Evolutionary conservation across 2,888 invertebrate genomes (phyloP).

Genomic region (Abrostola tripartita): DNA sequence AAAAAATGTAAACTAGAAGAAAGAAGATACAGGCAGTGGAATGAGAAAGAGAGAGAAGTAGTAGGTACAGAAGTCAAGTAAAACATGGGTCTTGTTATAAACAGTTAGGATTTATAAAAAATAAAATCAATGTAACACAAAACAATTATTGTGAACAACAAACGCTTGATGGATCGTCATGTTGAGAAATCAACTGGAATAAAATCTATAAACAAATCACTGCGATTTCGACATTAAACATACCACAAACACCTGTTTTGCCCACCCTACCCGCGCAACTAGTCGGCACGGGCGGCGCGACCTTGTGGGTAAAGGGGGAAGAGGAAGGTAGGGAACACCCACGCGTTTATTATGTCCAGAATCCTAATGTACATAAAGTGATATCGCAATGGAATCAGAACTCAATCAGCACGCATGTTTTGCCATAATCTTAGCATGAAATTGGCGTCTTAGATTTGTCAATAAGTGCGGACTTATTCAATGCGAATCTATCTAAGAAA

Average conservation of each 20-base stretch:
- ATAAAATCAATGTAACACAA: neutral
- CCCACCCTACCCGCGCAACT: constrained; percentile 37
- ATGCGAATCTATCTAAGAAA: neutral
- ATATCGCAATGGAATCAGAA: constrained; percentile 40
- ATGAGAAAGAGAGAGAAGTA: too few relatives aligned
- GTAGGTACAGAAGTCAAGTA: too few relatives aligned
- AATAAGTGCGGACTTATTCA: neutral
- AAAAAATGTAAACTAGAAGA: too few relatives aligned
- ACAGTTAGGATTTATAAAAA: too few relatives aligned
- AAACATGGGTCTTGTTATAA: too few relatives aligned
- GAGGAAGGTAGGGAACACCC: constrained; percentile 32
- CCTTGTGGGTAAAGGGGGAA: constrained; percentile 46
- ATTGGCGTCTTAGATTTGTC: too few relatives aligned
- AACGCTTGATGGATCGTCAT: neutral
- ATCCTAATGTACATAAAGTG: constrained; percentile 53
- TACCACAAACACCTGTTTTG: constrained; percentile 54
- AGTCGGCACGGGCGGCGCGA: constrained; percentile 40
- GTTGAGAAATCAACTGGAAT: constrained; percentile 13
- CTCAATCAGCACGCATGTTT: constrained; percentile 49
- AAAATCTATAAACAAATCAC: constrained; percentile 21
- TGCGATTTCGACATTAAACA: constrained; percentile 43
- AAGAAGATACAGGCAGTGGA: too few relatives aligned
- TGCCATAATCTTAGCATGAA: constrained; percentile 13
- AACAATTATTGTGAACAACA: neutral
- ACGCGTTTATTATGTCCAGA: constrained; percentile 53